A percentile compares a stretch with the other conserved stretches of the same genome.
phyloP scores from a whole-genome alignment of 2,113 vertebrate genomes.

The Cyphomyrus plagiostoma region DNA sequence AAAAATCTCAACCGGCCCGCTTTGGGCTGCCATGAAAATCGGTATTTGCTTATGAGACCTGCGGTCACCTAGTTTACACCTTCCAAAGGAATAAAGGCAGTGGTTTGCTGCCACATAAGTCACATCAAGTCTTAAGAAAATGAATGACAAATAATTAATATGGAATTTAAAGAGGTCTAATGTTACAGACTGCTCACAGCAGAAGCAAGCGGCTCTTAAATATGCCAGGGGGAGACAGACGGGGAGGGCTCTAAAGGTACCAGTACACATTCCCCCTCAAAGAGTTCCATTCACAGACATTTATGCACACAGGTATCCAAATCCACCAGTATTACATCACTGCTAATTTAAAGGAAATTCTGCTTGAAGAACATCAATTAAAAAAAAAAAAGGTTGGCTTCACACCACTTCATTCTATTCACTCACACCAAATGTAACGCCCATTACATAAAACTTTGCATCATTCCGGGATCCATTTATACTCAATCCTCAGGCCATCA shows the following conservation, averaged over 20 bases:
- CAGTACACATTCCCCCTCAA: background rate
- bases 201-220: background rate
- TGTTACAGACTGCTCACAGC: background rate
- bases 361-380: background rate
- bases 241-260: background rate
- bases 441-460: background rate
- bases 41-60: background rate
- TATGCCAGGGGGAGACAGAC: background rate
- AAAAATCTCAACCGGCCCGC: background rate
- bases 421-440: background rate
- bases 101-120: background rate
- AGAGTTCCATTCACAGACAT: background rate
- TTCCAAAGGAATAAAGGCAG: background rate
- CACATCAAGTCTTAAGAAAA: background rate
- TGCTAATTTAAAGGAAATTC: background rate
- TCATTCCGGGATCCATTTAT: background rate
- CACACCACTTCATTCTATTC: background rate
- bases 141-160: background rate
- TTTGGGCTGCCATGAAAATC: background rate
- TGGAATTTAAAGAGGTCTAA: background rate
- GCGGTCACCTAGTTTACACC: background rate
- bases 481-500: background rate
- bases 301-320: background rate
- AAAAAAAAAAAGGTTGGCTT: background rate
- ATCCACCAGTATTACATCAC: background rate